phyloP scores from a whole-genome alignment of 2,797 vertebrate genomes.

The Arctocebus calabarensis region DNA sequence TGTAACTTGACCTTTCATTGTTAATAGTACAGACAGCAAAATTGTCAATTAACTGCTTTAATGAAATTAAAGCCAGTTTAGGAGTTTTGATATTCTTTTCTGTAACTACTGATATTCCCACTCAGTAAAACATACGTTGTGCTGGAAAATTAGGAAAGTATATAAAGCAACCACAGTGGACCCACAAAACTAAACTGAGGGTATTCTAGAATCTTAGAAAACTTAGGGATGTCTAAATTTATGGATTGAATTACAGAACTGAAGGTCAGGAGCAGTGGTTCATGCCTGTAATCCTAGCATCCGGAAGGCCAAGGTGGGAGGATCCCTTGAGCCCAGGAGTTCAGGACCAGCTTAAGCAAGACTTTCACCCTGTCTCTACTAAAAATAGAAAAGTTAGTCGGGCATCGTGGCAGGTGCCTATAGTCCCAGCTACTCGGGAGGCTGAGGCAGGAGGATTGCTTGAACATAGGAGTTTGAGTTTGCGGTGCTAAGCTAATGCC shows the following conservation, averaged over 20 bases:
- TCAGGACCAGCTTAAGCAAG: no score
- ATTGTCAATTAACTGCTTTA: neutral
- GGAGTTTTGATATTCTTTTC: neutral
- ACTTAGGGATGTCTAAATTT: neutral
- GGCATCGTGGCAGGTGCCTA: no score
- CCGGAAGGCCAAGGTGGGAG: no score
- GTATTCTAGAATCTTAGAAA: slow-evolving; percentile 38
- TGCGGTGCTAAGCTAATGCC: no score
- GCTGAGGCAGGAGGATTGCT: no score
- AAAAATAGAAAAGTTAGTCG: no score
- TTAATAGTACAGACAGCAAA: neutral
- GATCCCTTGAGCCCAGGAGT: no score
- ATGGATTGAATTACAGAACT: neutral
- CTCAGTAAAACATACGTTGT: neutral
- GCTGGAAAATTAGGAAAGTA: neutral
- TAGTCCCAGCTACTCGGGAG: no score
- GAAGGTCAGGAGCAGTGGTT: neutral
- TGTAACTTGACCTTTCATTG: neutral
- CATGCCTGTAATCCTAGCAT: no score
- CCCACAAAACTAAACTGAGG: neutral
- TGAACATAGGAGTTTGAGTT: no score
- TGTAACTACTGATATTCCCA: neutral
- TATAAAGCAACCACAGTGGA: neutral
- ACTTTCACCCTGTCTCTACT: no score
- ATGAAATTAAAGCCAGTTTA: neutral